Percentiles rank a stretch among this genome's conserved stretches.
These are phyloP conservation scores for Fregetta grallaria DNA, from an alignment of 2,113 vertebrate species.

Conservation along the genomic window DNA sequence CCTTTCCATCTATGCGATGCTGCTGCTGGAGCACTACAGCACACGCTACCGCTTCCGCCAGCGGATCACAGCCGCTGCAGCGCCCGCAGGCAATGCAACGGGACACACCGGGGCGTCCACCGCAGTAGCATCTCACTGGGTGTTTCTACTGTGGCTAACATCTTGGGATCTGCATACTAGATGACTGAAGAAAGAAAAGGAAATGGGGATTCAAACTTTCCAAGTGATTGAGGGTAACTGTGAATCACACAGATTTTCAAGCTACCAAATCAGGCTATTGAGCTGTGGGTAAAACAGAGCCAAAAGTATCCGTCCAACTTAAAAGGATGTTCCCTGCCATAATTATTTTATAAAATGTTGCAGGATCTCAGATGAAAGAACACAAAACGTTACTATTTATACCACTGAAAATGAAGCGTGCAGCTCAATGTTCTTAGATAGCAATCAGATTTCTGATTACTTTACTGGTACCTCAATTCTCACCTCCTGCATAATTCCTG, in stretches of 20 bases:
- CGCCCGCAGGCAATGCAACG: not conserved
- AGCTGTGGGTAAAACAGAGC: not conserved
- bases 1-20: not conserved
- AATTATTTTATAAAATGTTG: not conserved
- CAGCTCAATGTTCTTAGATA: not conserved
- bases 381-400: not conserved
- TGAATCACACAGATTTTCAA: not conserved
- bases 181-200: not conserved
- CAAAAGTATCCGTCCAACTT: not conserved
- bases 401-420: not conserved
- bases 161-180: not conserved
- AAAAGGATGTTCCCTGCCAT: not conserved
- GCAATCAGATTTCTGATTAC: not conserved
- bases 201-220: not conserved
- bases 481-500: not conserved
- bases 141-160: not conserved
- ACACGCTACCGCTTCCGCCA: not conserved
- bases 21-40: not conserved
- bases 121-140: not conserved
- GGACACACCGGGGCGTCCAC: rapidly evolving
- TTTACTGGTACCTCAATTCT: not conserved
- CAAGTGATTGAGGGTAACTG: not conserved
- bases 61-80: not conserved
- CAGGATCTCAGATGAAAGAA: not conserved
- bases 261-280: not conserved